Percentiles rank a stretch among this genome's conserved stretches.
Conservation (phyloP, 2,113 vertebrate genomes). For the Phaetusa simplex region DNA sequence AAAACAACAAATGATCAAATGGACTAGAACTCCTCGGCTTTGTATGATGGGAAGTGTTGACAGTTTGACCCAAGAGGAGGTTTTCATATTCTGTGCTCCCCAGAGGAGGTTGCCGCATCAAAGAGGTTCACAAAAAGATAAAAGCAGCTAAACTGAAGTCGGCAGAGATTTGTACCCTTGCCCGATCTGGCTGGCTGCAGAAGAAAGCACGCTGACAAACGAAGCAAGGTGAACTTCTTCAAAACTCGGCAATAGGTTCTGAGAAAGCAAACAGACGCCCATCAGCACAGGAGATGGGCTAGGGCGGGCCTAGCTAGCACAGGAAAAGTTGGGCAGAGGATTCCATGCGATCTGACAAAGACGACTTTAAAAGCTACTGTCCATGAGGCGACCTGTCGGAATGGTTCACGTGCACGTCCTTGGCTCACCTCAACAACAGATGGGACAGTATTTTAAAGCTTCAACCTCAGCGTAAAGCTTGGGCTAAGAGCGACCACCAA, state of each 20-base stretch:
- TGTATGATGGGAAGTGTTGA: not conserved
- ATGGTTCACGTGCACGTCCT: not conserved
- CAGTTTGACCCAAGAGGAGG: not conserved
- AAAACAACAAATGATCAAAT: not conserved
- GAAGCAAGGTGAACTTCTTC: not conserved
- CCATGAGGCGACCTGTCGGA: not conserved
- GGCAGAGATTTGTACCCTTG: not conserved
- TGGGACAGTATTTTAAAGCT: not conserved
- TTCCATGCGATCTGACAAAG: not conserved
- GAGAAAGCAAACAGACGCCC: not conserved
- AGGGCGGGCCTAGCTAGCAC: not conserved
- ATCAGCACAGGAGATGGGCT: not conserved
- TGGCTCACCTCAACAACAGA: not conserved
- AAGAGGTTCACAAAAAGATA: not conserved
- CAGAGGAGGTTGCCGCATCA: not conserved
- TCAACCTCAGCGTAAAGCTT: not conserved
- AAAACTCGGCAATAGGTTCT: not conserved
- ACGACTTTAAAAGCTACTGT: not conserved
- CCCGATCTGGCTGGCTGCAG: not conserved
- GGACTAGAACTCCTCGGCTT: not conserved
- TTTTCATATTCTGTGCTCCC: not conserved
- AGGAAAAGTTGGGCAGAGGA: not conserved
- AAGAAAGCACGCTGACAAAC: not conserved
- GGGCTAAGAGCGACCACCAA: not conserved
- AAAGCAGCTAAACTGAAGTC: not conserved